Evolutionary conservation across 2,797 vertebrate genomes (phyloP).

Genomic region (Sternarchorhynchus goeldii): DNA sequence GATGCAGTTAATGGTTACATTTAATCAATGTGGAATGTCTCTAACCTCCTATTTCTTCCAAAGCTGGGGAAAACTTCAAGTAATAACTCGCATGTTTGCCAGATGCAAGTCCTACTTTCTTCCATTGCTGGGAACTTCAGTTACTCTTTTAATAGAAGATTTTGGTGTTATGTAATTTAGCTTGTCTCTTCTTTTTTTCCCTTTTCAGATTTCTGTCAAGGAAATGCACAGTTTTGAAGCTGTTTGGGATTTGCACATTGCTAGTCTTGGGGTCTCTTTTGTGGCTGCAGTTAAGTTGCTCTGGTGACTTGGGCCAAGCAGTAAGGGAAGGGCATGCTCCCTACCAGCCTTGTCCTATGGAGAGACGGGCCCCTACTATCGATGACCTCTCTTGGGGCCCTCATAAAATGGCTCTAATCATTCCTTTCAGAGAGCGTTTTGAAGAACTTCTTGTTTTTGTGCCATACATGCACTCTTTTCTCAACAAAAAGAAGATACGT

Average conservation of each 20-base stretch:
- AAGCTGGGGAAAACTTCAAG: not conserved
- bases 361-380: constrained; percentile 55
- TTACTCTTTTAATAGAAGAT: not conserved
- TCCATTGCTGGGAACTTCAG: not conserved
- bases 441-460: constrained; percentile 94
- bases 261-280: constrained; percentile 86
- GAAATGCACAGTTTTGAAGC: constrained; percentile 84
- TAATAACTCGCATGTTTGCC: not conserved
- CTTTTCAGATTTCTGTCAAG: constrained; percentile 73
- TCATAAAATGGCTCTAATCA: constrained; percentile 88
- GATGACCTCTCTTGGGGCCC: constrained; percentile 86
- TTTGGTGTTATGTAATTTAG: not conserved
- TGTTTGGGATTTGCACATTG: constrained; percentile 85
- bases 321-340: constrained; percentile 38
- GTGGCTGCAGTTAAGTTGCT: constrained; percentile 95
- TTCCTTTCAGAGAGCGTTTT: constrained; percentile 95
- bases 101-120: not conserved
- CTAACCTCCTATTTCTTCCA: not conserved
- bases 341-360: constrained; percentile 73
- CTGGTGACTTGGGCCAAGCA: constrained; percentile 73
- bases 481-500: constrained; percentile 89
- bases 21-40: too few relatives aligned
- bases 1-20: too few relatives aligned
- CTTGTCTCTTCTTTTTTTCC: constrained; percentile 6
- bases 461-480: constrained; percentile 90